Evolutionary conservation across 1,140 invertebrate genomes (phyloP).

Genomic region (Trissolcus basalis): DNA sequence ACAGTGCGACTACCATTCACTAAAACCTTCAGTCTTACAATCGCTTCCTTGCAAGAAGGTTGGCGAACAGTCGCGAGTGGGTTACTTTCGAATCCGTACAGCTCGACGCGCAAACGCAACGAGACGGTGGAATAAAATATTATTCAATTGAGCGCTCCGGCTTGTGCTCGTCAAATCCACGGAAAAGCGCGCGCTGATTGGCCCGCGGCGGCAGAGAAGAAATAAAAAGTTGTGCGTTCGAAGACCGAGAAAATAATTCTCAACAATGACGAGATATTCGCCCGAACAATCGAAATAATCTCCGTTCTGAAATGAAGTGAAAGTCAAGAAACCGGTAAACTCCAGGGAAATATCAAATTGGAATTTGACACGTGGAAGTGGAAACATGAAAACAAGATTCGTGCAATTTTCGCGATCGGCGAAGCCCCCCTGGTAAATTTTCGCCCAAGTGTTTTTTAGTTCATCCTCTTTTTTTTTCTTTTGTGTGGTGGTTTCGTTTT

Average conservation of each 20-base stretch:
- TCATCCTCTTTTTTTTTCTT: no score
- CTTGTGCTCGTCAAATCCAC: background rate
- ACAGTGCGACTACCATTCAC: conserved; percentile 59
- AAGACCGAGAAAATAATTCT: no score
- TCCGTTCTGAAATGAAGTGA: conserved; percentile 49
- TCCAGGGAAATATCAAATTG: conserved; percentile 38
- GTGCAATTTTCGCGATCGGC: conserved; percentile 30
- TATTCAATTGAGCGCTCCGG: conserved; percentile 21
- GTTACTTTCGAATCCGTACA: conserved; percentile 49
- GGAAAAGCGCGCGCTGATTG: background rate
- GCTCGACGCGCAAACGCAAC: conserved; percentile 35
- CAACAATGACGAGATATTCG: background rate
- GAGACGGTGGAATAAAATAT: conserved; percentile 20
- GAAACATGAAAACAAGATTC: conserved; percentile 41
- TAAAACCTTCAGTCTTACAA: conserved; percentile 73
- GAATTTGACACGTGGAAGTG: conserved; percentile 47
- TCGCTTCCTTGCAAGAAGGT: conserved; percentile 72
- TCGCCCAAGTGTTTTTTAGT: background rate
- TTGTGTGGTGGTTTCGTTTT: no score
- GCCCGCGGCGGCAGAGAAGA: no score
- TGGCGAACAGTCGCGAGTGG: conserved; percentile 61
- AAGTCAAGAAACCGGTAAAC: conserved; percentile 51
- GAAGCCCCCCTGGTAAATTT: conserved; percentile 9
- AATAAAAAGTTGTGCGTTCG: background rate
- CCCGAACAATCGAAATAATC: conserved; percentile 19